Base-by-base conservation (phyloP, 2,113 vertebrate genomes). In the Macrotis lagotis region DNA sequence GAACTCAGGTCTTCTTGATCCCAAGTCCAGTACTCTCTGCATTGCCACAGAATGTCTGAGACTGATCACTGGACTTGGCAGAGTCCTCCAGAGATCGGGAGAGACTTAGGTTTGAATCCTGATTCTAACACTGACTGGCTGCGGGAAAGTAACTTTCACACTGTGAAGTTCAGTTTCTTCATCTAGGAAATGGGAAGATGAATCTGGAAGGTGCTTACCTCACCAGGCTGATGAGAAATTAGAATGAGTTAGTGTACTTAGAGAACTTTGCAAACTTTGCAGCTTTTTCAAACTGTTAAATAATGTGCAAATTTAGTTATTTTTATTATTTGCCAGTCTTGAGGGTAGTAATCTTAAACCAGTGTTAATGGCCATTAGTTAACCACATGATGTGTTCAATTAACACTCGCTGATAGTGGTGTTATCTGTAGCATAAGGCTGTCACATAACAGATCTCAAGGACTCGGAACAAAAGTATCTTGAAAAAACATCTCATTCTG, bases 381-480 rank as follows among this genome's bases (percentile, higher is more conserved):
- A 91, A 93, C 95, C 2, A 88, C 90, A 31, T 83, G 93, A 74
- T 97, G 97, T 96, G 97, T 97, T 97, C 97, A 93, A 92, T 90
- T 89, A 96, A 52, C 51, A 44, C 66, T 83, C 66, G 44, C 66
- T 83, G 66, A 83, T 44, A 48, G 95, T 94, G 96, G n/a, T 97
- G 97, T 93, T 97, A 97, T 96, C 96, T 97, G 96, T 94, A 97
- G 97, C 97, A 96, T 96, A 98, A 98, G 97, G 97, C 95, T 95
- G 96, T 91, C 97, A 96, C 95, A 90, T 95, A 97, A 97, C 92
- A 97, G 97, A 97, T 98, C 94, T 97, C 96, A 95, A 97, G 95
- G 96, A 93, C 96, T 94, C 90, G 83, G 97, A 97, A 97, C 96
- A 97, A 98, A 98, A 98, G 97, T 97, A 98, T 97, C 97, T 97